Evolutionary conservation across 2,113 vertebrate species (phyloP), one percentile per base, ranked within the genome.

Genomic region (Prochilodus magdalenae): DNA sequence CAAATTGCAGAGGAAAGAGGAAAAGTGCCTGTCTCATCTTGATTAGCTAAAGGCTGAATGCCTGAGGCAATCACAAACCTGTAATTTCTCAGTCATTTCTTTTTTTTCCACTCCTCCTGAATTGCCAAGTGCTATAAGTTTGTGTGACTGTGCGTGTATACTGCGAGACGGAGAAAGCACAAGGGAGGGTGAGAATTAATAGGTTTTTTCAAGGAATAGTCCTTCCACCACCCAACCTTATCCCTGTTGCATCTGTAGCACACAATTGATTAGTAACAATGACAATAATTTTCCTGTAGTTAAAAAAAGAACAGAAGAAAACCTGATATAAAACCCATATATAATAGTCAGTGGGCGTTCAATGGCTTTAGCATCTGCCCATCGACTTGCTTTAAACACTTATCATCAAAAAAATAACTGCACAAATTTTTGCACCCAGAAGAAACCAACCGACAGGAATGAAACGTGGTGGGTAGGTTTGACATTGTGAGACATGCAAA

Each of bases 1-100:
- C 49, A 29, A 74, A 73, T 66, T 30, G 40, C 16, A 26, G 29
- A 62, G 73, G 80, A 44, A 26, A 70, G 44, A 73, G 66, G 51
- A 53, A 89, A 86, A 84, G 5, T 77, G 73, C 49, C 65, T 63
- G 8, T 73, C 80, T 86, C 63, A 73, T 82, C 47, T 84, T 87
- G 78, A 88, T 89, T 88, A 87, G 78, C 83, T 67, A 24, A 53
- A 53, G 79, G 75, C 49, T 86, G 59, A 79, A 7, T 51, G 75
- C 85, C 86, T 49, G 57, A 72, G 79, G 76, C 79, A 70, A 67
- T 47, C n/a, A 77, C 33, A 83, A 81, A 83, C 29, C 65, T 85
- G 60, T 29, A 73, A 83, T 82, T 78, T 73, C 63, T 71, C 29
- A 24, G 22, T 86, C 76, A 79, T 73, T 40, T 82, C 18, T 65